These are phyloP conservation scores for Pandemis heparana DNA, from an alignment of 2,888 invertebrate species.

Conservation along the genomic window DNA sequence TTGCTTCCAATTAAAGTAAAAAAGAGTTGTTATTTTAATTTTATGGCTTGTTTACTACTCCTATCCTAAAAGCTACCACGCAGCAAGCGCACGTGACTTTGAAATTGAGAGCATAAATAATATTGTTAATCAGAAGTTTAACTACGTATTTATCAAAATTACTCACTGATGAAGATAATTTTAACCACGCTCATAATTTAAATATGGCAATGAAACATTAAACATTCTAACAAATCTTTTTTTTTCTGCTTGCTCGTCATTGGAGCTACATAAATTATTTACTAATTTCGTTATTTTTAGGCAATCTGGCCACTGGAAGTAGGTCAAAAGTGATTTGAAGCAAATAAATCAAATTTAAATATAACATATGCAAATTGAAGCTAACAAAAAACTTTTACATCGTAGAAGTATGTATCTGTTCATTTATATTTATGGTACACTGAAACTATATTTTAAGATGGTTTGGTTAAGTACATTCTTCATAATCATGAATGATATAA, in stretches of 20 bases:
- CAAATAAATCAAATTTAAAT: too few relatives aligned
- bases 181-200: not conserved
- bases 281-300: too few relatives aligned
- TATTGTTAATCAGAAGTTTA: not conserved
- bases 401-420: not conserved
- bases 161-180: not conserved
- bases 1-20: conserved; percentile 26
- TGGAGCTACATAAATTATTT: too few relatives aligned
- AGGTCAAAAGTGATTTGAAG: not conserved
- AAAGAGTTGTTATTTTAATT: conserved; percentile 8
- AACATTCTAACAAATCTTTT: too few relatives aligned
- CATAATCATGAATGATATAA: not conserved
- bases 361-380: too few relatives aligned
- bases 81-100: not conserved
- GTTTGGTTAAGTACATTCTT: too few relatives aligned
- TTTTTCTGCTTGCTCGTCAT: too few relatives aligned
- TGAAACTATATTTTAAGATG: not conserved
- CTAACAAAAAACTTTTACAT: too few relatives aligned
- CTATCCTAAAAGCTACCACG: not conserved
- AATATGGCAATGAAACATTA: not conserved
- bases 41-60: not conserved
- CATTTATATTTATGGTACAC: not conserved
- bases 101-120: not conserved
- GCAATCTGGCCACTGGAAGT: too few relatives aligned
- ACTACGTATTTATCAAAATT: not conserved